Base-by-base conservation (phyloP, 2,888 invertebrate species). In the Zhengitettix transpicula region DNA sequence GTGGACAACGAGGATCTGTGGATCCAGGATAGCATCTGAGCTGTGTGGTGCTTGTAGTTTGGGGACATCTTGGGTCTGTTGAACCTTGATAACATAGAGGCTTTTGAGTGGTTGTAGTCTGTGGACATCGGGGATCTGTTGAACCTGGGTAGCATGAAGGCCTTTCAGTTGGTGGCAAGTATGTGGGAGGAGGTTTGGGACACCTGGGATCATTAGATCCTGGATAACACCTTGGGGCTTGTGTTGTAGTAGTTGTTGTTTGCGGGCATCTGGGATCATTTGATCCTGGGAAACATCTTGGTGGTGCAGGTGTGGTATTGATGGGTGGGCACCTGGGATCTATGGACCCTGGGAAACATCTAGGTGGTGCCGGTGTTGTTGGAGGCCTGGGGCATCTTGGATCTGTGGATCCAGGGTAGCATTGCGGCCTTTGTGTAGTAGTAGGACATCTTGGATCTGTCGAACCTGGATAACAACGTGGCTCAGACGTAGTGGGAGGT, bases 281-380 rank as follows among this genome's bases (percentile, higher is more conserved):
- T 1, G 71, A 69, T 12, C 73, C 74, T 8, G 71, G 72, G 44
- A 67, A 72, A 58, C 74, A 74, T 0, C 63, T 61, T n/a, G n/a
- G 58, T 28, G 65, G 65, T 57, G 12, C 10, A 10, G 44, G 69
- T 10, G 65, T 60, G n/a, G 52, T 52, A 7, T 58, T 62, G 12
- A 14, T 40, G 9, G 62, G 62, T 42, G 60, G 64, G 40, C 55
- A 55, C 12, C 55, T 17, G 5, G 55, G 55, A 1, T 55, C 55
- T 40, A 52, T 51, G 0, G 60, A 58, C 11, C 61, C 61, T 10
- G 63, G 61, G 44, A n/a, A n/a, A n/a, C n/a, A n/a, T n/a, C n/a
- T n/a, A n/a, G n/a, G n/a, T 40, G 40, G 1, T 28, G 61, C 44
- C 14, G 41, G 70, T 72, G 10, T 71, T 58, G 54, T 62, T 0